These are phyloP conservation scores for Ptiloglossa arizonensis DNA, from an alignment of 1,140 invertebrate species.

Conservation along the genomic window DNA sequence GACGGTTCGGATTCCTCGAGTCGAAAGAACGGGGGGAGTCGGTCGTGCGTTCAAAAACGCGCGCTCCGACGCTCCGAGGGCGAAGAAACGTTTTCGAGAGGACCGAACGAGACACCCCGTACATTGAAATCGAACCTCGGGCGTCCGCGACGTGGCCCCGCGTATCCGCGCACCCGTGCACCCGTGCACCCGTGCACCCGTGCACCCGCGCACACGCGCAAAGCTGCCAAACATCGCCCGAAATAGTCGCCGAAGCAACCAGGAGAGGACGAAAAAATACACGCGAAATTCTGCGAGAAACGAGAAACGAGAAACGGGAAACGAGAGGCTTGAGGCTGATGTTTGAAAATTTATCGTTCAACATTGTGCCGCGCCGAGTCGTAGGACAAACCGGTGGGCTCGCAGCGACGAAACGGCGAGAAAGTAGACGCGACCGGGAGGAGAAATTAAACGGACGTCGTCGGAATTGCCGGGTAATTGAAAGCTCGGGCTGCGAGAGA, in stretches of 20 bases:
- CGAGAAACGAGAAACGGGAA: neutral
- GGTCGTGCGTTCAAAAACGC: too few species aligned
- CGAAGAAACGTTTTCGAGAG: too few species aligned
- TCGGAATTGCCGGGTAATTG: conserved; percentile 68
- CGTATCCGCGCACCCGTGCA: too few species aligned
- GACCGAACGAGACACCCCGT: too few species aligned
- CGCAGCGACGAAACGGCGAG: neutral
- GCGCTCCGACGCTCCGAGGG: too few species aligned
- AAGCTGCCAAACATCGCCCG: neutral
- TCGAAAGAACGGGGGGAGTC: too few species aligned
- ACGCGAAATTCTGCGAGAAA: neutral
- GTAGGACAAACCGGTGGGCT: neutral
- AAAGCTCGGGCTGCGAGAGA: conserved; percentile 61
- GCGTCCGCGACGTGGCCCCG: neutral
- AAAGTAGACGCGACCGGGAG: conserved; percentile 20
- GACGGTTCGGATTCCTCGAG: too few species aligned
- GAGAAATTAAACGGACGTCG: conserved; percentile 67
- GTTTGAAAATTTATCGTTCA: conserved; percentile 53
- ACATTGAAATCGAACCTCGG: neutral
- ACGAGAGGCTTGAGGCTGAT: conserved; percentile 26
- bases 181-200: neutral
- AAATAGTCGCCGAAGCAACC: neutral
- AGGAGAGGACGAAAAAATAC: neutral
- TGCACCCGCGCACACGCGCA: neutral
- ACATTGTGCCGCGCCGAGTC: conserved; percentile 7